Evolutionary conservation across 2,797 vertebrate species (phyloP).

Genomic region (Lates japonicus): DNA sequence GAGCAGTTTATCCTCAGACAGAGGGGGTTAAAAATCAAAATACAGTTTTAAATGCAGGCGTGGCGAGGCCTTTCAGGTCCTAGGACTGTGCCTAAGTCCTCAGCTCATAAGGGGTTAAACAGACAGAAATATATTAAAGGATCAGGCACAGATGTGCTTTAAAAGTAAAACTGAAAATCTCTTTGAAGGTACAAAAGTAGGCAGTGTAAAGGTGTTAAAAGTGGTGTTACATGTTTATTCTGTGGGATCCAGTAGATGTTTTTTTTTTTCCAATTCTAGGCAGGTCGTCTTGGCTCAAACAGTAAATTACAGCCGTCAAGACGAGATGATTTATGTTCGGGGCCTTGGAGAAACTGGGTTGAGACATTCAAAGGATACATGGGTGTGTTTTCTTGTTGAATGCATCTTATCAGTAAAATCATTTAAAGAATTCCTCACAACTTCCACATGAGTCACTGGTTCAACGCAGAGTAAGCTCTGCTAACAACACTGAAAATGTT

Average conservation of each 20-base stretch:
- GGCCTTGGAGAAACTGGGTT: conserved; percentile 36
- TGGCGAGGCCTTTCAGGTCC: background rate
- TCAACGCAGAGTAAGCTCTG: conserved; percentile 1
- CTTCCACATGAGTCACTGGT: conserved; percentile 26
- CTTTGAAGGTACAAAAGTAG: background rate
- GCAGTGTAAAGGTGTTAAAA: background rate
- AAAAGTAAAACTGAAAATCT: background rate
- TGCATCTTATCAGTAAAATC: conserved; percentile 27
- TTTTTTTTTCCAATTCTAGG: background rate
- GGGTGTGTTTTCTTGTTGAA: conserved; percentile 11
- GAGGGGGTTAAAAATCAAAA: background rate
- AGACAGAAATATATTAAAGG: background rate
- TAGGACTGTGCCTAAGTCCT: background rate
- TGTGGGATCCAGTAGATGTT: background rate
- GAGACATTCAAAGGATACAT: background rate
- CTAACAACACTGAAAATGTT: conserved; percentile 10
- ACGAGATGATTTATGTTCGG: conserved; percentile 26
- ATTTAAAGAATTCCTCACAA: conserved; percentile 27
- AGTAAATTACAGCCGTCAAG: conserved; percentile 32
- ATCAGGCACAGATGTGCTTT: background rate
- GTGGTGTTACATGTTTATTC: background rate
- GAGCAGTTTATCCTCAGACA: background rate
- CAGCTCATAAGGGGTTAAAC: background rate
- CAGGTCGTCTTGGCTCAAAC: background rate
- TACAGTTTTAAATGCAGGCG: background rate